Conservation (phyloP, 2,888 invertebrate species). For the Pterostichus madidus region DNA sequence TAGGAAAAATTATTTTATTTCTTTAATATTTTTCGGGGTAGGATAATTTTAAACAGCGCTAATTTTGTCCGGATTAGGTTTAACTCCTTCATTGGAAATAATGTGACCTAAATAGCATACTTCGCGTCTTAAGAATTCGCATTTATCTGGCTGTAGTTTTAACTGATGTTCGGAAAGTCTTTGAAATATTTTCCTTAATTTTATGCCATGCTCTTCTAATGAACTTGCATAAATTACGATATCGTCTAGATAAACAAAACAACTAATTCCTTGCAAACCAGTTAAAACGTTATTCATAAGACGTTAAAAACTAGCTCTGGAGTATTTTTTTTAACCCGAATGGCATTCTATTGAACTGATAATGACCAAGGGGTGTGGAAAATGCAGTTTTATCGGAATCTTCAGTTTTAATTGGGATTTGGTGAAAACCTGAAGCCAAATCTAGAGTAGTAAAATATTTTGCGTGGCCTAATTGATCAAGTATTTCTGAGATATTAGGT, state of each 20-base stretch:
- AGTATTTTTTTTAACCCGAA: conserved; percentile 71
- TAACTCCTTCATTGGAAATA: conserved; percentile 68
- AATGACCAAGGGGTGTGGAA: conserved; percentile 69
- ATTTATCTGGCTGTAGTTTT: conserved; percentile 69
- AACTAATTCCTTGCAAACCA: conserved; percentile 70
- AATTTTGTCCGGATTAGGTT: conserved; percentile 69
- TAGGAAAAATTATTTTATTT: no score
- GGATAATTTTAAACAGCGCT: conserved; percentile 68
- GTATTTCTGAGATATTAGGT: conserved; percentile 68
- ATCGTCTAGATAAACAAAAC: conserved; percentile 74
- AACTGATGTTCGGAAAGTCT: conserved; percentile 54
- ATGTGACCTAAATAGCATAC: conserved; percentile 68
- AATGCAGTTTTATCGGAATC: conserved; percentile 70
- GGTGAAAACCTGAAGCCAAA: conserved; percentile 4
- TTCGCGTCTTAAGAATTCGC: conserved; percentile 68
- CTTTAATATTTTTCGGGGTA: conserved; percentile 66
- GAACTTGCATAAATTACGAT: conserved; percentile 71
- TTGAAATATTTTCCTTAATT: conserved; percentile 65
- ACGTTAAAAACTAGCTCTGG: conserved; percentile 71
- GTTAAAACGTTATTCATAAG: conserved; percentile 71
- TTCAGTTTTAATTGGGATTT: conserved; percentile 61
- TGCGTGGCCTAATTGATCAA: conserved; percentile 68
- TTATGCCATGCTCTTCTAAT: conserved; percentile 70
- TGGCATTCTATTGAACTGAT: conserved; percentile 70
- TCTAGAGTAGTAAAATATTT: conserved; percentile 69